A percentile compares a stretch with the other conserved stretches of the same genome.
Conservation (phyloP, 2,113 vertebrate species). For the Hypanus sabinus region DNA sequence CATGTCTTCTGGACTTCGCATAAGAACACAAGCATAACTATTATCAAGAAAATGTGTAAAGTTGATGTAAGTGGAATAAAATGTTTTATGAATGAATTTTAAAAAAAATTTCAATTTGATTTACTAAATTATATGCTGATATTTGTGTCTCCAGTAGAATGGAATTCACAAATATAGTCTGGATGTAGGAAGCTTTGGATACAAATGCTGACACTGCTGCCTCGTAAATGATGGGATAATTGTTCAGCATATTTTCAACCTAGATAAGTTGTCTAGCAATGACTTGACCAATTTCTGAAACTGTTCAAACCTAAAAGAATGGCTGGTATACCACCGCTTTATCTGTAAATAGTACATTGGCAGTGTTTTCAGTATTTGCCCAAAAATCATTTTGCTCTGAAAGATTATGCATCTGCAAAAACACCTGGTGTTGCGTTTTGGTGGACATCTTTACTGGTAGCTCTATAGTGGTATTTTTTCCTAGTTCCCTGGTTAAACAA, state of each 20-base stretch:
- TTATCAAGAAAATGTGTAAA: constrained; percentile 72
- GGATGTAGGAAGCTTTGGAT: constrained; percentile 33
- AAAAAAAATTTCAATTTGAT: constrained; percentile 40
- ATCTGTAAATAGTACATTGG: constrained; percentile 37
- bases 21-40: constrained; percentile 75
- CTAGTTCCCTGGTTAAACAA: constrained; percentile 26
- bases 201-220: constrained; percentile 19
- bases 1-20: constrained; percentile 74
- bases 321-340: background rate
- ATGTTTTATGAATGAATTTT: constrained; percentile 80
- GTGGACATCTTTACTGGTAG: constrained; percentile 29
- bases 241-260: constrained; percentile 33
- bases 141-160: constrained; percentile 31
- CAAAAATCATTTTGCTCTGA: constrained; percentile 1
- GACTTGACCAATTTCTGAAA: constrained; percentile 29
- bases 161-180: constrained; percentile 26
- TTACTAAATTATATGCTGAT: constrained; percentile 37
- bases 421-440: background rate
- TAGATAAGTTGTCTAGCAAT: background rate
- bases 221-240: constrained; percentile 28
- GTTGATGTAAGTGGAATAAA: constrained; percentile 82
- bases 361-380: constrained; percentile 32
- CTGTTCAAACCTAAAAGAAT: constrained; percentile 16
- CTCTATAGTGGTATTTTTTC: constrained; percentile 31
- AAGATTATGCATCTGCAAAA: constrained; percentile 33